Percentiles rank a stretch among this genome's conserved stretches.
These are phyloP conservation scores for Melinaea marsaeus DNA, from an alignment of 2,888 invertebrate species.

Conservation along the genomic window DNA sequence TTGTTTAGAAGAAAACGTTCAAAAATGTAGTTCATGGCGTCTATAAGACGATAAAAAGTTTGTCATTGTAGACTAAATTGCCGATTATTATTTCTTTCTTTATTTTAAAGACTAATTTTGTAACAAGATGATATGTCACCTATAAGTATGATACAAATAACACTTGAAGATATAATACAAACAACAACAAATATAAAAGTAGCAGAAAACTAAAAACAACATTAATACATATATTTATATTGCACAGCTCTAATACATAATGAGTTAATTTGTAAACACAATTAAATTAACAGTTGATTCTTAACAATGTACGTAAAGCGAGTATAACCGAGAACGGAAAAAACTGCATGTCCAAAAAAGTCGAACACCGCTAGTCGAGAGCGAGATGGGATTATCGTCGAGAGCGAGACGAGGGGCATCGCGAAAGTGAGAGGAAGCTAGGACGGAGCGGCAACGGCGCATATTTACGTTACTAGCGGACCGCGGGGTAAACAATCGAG, in stretches of 20 bases:
- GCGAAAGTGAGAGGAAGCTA: conserved; percentile 77
- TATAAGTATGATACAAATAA: too few relatives aligned
- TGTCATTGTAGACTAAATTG: too few relatives aligned
- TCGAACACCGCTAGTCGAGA: conserved; percentile 73
- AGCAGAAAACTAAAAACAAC: not conserved
- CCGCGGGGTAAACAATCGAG: conserved; percentile 71
- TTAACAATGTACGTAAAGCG: conserved; percentile 62
- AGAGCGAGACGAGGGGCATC: conserved; percentile 49
- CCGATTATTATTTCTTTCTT: too few relatives aligned
- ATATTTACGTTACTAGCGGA: conserved; percentile 62
- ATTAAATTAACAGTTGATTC: conserved; percentile 45
- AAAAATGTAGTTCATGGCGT: too few relatives aligned
- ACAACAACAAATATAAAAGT: not conserved
- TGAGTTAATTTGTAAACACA: conserved; percentile 13
- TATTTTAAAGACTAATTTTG: too few relatives aligned
- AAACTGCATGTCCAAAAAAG: conserved; percentile 74
- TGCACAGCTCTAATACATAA: not conserved
- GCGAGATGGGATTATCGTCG: conserved; percentile 48
- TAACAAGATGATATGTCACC: too few relatives aligned
- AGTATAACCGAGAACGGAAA: conserved; percentile 66
- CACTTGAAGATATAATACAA: too few relatives aligned
- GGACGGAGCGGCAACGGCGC: conserved; percentile 68
- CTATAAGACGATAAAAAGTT: too few relatives aligned
- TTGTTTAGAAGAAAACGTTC: too few relatives aligned
- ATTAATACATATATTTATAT: not conserved